Evolutionary conservation across 2,797 vertebrate genomes (phyloP).

Genomic region (Myotis pilosus): DNA sequence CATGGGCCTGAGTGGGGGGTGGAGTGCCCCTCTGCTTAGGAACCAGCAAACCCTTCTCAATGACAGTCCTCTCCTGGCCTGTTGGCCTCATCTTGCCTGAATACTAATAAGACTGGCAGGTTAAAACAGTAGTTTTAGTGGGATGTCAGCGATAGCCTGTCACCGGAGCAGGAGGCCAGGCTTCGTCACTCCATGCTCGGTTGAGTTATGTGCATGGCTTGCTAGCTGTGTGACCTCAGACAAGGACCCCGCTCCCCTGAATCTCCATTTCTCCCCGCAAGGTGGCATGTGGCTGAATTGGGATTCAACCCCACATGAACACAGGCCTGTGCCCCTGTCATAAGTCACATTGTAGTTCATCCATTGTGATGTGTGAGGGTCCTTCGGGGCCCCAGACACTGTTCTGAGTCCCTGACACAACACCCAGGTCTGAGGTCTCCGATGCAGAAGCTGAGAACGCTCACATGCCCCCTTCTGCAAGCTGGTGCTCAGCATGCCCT

Average conservation of each 20-base stretch:
- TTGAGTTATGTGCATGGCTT: background rate
- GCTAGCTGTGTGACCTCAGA: background rate
- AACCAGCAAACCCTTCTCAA: background rate
- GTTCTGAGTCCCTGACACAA: background rate
- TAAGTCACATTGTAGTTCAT: no score
- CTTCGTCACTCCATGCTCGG: background rate
- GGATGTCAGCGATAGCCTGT: background rate
- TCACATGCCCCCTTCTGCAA: background rate
- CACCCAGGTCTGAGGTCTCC: background rate
- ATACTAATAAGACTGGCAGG: background rate
- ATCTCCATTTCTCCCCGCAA: background rate
- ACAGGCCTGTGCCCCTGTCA: background rate
- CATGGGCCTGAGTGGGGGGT: accelerated
- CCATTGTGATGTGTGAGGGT: no score
- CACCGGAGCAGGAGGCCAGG: background rate
- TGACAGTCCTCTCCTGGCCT: background rate
- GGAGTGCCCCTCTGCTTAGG: background rate
- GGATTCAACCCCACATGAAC: background rate
- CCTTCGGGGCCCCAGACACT: background rate
- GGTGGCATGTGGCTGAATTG: background rate
- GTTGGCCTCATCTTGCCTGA: background rate
- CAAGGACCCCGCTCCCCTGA: background rate
- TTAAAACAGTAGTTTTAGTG: background rate
- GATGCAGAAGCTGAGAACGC: background rate
- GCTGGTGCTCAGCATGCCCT: no score